Evolutionary conservation across 2,113 vertebrate genomes (phyloP).

Genomic region (Notiomystis cincta): DNA sequence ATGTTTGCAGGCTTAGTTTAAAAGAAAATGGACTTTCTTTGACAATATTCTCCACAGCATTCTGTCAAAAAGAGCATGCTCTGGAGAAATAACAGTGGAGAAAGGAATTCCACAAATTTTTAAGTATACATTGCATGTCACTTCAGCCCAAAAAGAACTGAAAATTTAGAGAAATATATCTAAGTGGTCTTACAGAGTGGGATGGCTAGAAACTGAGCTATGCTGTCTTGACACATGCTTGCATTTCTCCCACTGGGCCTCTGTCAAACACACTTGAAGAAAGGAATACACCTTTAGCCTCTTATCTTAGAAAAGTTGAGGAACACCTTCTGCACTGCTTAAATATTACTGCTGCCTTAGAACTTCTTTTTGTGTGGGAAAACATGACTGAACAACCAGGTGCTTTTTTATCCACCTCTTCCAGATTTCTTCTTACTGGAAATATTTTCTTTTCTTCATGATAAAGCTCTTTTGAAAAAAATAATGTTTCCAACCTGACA

Average conservation of each 20-base stretch:
- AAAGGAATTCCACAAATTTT: background rate
- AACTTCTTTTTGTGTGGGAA: background rate
- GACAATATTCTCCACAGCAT: background rate
- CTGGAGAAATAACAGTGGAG: background rate
- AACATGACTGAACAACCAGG: background rate
- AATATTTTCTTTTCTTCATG: background rate
- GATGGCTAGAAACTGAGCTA: background rate
- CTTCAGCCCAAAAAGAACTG: background rate
- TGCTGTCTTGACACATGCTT: background rate
- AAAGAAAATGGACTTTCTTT: background rate
- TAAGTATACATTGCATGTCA: background rate
- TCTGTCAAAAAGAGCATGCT: background rate
- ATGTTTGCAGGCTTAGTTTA: background rate
- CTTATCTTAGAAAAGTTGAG: background rate
- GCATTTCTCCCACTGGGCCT: background rate
- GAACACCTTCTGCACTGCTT: background rate
- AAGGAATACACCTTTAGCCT: background rate
- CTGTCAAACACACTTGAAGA: background rate
- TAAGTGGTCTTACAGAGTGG: background rate
- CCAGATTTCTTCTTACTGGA: background rate
- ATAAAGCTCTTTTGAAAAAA: background rate
- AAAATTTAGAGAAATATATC: background rate
- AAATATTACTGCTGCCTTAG: background rate
- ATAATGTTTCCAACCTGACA: background rate
- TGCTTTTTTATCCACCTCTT: rapidly evolving